phyloP scores from a whole-genome alignment of 2,888 invertebrate genomes.

The Iphiclides podalirius region DNA sequence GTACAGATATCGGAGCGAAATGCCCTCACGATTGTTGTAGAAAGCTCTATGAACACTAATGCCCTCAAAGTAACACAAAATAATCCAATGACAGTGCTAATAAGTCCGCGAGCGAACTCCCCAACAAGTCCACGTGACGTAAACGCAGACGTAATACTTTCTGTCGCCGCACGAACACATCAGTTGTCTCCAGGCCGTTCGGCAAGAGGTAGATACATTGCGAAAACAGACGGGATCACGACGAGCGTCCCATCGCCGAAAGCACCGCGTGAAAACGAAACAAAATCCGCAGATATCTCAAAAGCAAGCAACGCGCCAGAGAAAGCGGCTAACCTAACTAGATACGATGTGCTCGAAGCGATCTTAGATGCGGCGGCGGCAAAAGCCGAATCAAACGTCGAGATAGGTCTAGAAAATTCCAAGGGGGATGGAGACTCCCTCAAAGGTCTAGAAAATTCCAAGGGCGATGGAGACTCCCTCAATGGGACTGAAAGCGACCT shows the following conservation, averaged over 20 bases:
- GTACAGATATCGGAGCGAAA: conserved; percentile 33
- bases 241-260: too few species aligned
- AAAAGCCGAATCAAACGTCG: conserved; percentile 38
- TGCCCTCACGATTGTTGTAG: conserved; percentile 43
- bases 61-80: conserved; percentile 29
- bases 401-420: conserved; percentile 38
- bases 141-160: too few species aligned
- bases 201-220: too few species aligned
- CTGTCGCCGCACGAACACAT: too few species aligned
- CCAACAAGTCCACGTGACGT: too few species aligned
- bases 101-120: conserved; percentile 41
- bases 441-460: conserved; percentile 37
- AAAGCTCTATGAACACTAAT: conserved; percentile 42
- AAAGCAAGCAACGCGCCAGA: too few species aligned
- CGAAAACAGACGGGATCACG: too few species aligned
- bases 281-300: too few species aligned
- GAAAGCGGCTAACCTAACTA: conserved; percentile 30
- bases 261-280: too few species aligned
- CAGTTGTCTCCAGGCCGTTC: too few species aligned
- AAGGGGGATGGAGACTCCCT: conserved; percentile 36
- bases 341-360: conserved; percentile 46
- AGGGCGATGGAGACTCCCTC: conserved; percentile 34
- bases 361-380: conserved; percentile 41
- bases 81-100: conserved; percentile 46
- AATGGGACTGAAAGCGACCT: conserved; percentile 35